Percentiles rank a stretch among this genome's conserved stretches.
These are phyloP conservation scores for Zophobas atratus DNA, from an alignment of 1,140 invertebrate species.

Conservation along the genomic window DNA sequence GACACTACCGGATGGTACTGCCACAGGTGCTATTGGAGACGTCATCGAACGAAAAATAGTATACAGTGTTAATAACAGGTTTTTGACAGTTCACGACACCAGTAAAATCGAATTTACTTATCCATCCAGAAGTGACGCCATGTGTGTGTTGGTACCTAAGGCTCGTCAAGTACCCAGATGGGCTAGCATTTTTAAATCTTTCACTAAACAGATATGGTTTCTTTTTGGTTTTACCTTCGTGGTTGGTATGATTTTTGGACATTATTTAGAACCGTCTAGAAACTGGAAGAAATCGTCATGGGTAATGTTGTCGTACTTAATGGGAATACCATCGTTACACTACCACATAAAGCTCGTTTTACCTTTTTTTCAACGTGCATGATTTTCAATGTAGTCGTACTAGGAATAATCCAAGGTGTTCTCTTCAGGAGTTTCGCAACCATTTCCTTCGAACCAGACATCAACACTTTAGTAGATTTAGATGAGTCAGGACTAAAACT, in stretches of 20 bases:
- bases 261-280: too few relatives aligned
- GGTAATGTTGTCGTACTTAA: background rate
- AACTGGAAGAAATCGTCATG: background rate
- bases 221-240: too few relatives aligned
- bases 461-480: constrained; percentile 50
- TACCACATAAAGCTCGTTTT: background rate
- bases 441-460: constrained; percentile 38
- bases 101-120: constrained; percentile 61
- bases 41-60: constrained; percentile 62
- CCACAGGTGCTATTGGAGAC: constrained; percentile 62
- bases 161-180: constrained; percentile 37
- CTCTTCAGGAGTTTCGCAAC: constrained; percentile 21
- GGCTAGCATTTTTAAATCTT: too few relatives aligned
- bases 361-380: constrained; percentile 1
- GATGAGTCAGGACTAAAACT: constrained; percentile 37
- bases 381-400: constrained; percentile 16
- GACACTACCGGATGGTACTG: constrained; percentile 58
- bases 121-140: constrained; percentile 63
- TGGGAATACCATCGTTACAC: background rate
- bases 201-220: too few relatives aligned
- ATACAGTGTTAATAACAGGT: constrained; percentile 66
- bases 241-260: too few relatives aligned
- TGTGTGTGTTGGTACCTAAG: constrained; percentile 68
- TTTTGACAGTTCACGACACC: constrained; percentile 63
- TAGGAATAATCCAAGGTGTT: constrained; percentile 20